Evolutionary conservation across 2,797 vertebrate species (phyloP).

Genomic region (Thaleichthys pacificus): DNA sequence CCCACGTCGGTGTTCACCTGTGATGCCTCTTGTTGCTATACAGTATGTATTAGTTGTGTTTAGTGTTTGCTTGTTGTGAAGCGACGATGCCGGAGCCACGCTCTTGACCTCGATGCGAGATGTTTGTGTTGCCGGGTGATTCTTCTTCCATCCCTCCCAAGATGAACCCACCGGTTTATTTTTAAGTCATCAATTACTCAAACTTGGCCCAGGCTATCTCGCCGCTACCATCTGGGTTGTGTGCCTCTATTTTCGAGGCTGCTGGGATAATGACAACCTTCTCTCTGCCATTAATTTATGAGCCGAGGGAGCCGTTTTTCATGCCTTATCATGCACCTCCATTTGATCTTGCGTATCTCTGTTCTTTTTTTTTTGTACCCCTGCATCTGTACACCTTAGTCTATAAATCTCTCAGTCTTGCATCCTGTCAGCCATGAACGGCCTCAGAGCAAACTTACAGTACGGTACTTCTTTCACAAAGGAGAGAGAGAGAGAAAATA

Average conservation of each 20-base stretch:
- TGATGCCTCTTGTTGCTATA: neutral
- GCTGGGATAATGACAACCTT: slow-evolving; percentile 92
- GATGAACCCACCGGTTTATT: slow-evolving; percentile 83
- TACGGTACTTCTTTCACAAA: slow-evolving; percentile 78
- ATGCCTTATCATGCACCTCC: slow-evolving; percentile 87
- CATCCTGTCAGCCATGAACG: slow-evolving; percentile 83
- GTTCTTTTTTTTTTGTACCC: slow-evolving; percentile 56
- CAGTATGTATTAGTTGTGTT: neutral
- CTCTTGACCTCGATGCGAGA: slow-evolving; percentile 67
- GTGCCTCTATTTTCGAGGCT: slow-evolving; percentile 87
- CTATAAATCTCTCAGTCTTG: slow-evolving; percentile 89
- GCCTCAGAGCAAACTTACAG: slow-evolving; percentile 65
- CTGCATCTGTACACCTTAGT: slow-evolving; percentile 83
- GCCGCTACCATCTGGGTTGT: slow-evolving; percentile 87
- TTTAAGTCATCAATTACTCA: slow-evolving; percentile 95
- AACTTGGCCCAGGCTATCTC: slow-evolving; percentile 85
- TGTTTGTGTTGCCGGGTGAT: slow-evolving; percentile 69
- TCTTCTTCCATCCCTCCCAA: slow-evolving; percentile 79
- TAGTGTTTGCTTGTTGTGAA: neutral
- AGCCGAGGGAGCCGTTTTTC: slow-evolving; percentile 85
- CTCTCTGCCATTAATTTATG: slow-evolving; percentile 90
- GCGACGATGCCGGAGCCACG: slow-evolving; percentile 33
- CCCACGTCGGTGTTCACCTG: no score
- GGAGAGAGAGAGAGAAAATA: neutral
- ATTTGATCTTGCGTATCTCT: slow-evolving; percentile 88